Conservation (phyloP, 1,140 invertebrate genomes). For the Caenorhabditis tropicalis region DNA sequence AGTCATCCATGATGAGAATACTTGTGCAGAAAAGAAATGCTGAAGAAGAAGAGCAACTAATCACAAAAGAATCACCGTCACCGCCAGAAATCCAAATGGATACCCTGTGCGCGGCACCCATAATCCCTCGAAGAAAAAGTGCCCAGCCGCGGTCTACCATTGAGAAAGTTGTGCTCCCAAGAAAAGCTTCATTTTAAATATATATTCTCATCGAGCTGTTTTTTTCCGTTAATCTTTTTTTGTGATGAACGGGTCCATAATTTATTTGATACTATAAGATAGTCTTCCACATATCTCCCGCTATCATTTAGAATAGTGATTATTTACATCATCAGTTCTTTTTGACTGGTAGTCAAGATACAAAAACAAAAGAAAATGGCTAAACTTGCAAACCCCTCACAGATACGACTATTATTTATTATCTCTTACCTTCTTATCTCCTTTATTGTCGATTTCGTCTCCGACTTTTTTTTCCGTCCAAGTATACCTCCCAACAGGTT, state of each 20-base stretch:
- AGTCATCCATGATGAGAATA: slow-evolving; percentile 20
- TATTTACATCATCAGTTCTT: slow-evolving; percentile 7
- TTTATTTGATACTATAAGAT: too few species aligned
- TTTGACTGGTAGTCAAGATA: background rate
- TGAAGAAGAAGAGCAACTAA: slow-evolving; percentile 32
- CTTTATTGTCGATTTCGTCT: background rate
- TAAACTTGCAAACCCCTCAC: background rate
- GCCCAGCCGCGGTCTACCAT: slow-evolving; percentile 23
- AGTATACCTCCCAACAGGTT: background rate
- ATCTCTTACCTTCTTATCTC: background rate
- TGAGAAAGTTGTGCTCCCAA: slow-evolving; percentile 29
- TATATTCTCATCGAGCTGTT: background rate
- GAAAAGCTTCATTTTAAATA: slow-evolving; percentile 22
- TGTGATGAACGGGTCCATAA: background rate
- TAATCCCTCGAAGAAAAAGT: slow-evolving; percentile 37
- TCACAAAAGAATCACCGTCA: slow-evolving; percentile 37
- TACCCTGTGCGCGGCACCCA: slow-evolving; percentile 5
- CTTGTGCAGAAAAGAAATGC: slow-evolving; percentile 37
- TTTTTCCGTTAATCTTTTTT: background rate
- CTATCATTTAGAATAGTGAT: background rate
- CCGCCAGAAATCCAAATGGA: slow-evolving; percentile 40
- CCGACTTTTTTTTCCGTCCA: background rate
- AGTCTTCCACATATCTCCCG: too few species aligned
- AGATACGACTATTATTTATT: background rate
- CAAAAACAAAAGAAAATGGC: background rate